Percentiles rank a stretch among this genome's conserved stretches.
phyloP scores from a whole-genome alignment of 2,113 vertebrate genomes.

The Carassius auratus region DNA sequence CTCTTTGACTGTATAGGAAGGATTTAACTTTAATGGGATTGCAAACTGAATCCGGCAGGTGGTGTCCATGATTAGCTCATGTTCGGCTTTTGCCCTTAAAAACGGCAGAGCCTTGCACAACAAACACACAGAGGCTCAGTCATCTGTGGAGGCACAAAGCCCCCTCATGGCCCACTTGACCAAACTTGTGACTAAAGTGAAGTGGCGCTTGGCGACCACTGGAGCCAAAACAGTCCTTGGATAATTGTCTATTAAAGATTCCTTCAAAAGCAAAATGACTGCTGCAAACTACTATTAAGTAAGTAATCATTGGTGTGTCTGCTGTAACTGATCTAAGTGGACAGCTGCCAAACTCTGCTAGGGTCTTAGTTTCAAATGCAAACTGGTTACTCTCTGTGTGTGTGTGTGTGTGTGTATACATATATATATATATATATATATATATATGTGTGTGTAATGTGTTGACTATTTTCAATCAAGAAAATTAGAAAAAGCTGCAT shows the following conservation, averaged over 20 bases:
- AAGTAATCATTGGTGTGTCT: neutral
- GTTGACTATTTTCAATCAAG: neutral
- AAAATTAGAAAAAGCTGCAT: too few relatives aligned
- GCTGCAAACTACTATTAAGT: neutral
- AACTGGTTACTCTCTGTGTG: too few relatives aligned
- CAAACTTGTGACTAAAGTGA: neutral
- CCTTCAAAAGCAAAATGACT: neutral
- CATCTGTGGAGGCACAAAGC: neutral
- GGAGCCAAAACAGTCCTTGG: neutral
- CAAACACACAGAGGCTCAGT: conserved; percentile 3
- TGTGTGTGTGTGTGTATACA: too few relatives aligned
- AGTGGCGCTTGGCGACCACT: neutral
- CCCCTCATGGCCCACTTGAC: neutral
- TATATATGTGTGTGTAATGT: neutral
- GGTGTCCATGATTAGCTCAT: conserved; percentile 44
- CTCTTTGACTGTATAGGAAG: conserved; percentile 38
- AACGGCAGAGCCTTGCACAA: conserved; percentile 8
- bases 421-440: neutral
- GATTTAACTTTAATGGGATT: conserved; percentile 53
- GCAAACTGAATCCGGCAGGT: conserved; percentile 40
- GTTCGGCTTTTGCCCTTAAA: conserved; percentile 41
- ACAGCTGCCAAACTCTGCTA: neutral
- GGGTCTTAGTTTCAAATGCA: neutral
- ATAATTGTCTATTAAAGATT: conserved; percentile 11
- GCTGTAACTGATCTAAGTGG: neutral